Evolutionary conservation across 1,140 invertebrate species (phyloP), one percentile per base, ranked within the genome.

Genomic region (Anthonomus grandis): DNA sequence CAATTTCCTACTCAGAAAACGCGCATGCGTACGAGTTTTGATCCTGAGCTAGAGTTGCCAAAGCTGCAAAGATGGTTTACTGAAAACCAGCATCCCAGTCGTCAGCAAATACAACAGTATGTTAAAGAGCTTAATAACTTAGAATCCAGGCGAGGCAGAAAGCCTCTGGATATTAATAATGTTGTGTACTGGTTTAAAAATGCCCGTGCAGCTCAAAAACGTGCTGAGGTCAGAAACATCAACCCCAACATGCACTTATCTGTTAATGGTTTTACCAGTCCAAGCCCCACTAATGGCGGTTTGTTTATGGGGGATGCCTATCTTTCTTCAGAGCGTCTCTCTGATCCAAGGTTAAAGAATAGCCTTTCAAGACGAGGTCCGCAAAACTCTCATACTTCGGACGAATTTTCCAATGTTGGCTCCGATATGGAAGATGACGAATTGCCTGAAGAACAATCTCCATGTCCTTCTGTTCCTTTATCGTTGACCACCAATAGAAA

Each of bases 181-280:
- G 93, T 98, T 9, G 94, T 97, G 17, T 97, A 97, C 73, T 98
- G 95, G 95, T 98, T 98, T 73, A 98, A 98, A 75, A 98, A 98
- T 72, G 94, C 95, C 0, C 80, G 95, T 48, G 95, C 95, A 8
- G 95, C 95, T 1, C 90, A 94, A 72, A 95, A 97, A 70, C 78
- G 94, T 34, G 88, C 89, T 0, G 89, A 91, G 74, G 82, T 86
- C 49, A 78, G 89, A 47, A 80, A 76, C 59, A 76, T 80, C 37
- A 63, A 65, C 21, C 74, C 79, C 46, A 78, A 78, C 13, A 52
- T 81, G 38, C 80, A 81, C 63, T 69, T 82, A 25, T 71, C 78
- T 4, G 64, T 71, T n/a, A 85, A 85, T 64, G 82, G 82, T 13
- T 84, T 83, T 58, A 82, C 78, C 60, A 83, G 79, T 64, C 81